phyloP scores from a whole-genome alignment of 64 coral and sea anemone species.

The Montipora capricornis region DNA sequence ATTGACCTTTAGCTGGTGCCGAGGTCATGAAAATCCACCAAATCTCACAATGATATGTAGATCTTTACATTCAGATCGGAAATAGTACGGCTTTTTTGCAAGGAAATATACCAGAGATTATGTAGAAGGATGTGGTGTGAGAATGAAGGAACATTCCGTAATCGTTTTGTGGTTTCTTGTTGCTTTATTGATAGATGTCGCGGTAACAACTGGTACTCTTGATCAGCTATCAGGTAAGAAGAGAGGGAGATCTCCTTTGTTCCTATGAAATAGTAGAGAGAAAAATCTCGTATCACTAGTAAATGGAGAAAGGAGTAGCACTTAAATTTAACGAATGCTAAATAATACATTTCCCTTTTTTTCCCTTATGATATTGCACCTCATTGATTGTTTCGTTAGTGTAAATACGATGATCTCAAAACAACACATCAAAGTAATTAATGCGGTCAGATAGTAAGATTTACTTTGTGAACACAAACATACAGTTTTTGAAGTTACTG shows the following conservation, averaged over 20 bases:
- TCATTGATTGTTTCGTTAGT: too few relatives aligned
- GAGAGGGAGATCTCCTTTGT: constrained; percentile 3
- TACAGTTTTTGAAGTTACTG: too few relatives aligned
- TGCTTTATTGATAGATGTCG: constrained; percentile 16
- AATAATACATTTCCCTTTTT: too few relatives aligned
- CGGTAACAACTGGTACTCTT: constrained; percentile 48
- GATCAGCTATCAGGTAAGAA: constrained; percentile 47
- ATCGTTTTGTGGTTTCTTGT: constrained; percentile 8
- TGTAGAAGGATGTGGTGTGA: constrained; percentile 34
- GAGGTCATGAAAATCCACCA: constrained; percentile 5
- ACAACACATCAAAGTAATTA: too few relatives aligned
- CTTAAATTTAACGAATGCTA: too few relatives aligned
- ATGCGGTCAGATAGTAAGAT: too few relatives aligned
- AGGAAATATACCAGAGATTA: background rate
- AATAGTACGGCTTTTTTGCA: background rate
- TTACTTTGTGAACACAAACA: too few relatives aligned
- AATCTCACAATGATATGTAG: background rate
- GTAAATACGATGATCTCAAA: too few relatives aligned
- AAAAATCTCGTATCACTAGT: background rate
- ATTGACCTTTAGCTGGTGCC: constrained; percentile 31
- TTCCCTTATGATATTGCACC: too few relatives aligned
- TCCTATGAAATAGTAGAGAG: background rate
- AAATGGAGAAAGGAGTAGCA: too few relatives aligned
- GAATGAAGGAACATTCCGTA: constrained; percentile 12
- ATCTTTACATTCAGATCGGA: background rate